Conservation (phyloP, 2,113 vertebrate species). For the Lepisosteus osseus region DNA sequence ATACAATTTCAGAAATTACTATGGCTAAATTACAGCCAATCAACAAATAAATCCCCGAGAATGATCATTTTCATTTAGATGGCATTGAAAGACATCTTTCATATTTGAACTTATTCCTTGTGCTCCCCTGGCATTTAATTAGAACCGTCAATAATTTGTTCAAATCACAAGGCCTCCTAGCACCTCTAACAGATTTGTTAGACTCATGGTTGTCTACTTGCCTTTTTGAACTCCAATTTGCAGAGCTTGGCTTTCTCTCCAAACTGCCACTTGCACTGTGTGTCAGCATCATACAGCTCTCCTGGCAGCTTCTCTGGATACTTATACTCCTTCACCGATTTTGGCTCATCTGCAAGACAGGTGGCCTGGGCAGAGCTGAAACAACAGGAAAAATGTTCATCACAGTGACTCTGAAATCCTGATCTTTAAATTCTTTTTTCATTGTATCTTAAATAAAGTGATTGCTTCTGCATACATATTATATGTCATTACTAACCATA, state of each 20-base stretch:
- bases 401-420: not conserved
- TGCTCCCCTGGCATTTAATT: not conserved
- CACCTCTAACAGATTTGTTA: not conserved
- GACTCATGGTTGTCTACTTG: conserved; percentile 37
- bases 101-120: not conserved
- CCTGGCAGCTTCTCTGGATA: conserved; percentile 83
- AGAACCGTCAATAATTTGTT: conserved; percentile 3
- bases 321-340: conserved; percentile 71
- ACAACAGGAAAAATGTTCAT: conserved; percentile 19
- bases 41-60: not conserved
- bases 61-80: not conserved
- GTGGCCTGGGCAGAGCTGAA: conserved; percentile 76
- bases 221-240: conserved; percentile 85
- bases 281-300: conserved; percentile 81
- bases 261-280: conserved; percentile 91
- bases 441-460: too few relatives aligned
- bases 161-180: conserved; percentile 11
- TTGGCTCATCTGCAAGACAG: conserved; percentile 80
- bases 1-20: not conserved
- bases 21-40: not conserved
- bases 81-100: not conserved
- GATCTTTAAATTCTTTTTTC: too few relatives aligned
- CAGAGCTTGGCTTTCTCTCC: conserved; percentile 88
- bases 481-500: too few relatives aligned
- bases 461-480: too few relatives aligned